Base-by-base conservation (phyloP, 2,888 invertebrate species). In the Shargacucullia verbasci region DNA sequence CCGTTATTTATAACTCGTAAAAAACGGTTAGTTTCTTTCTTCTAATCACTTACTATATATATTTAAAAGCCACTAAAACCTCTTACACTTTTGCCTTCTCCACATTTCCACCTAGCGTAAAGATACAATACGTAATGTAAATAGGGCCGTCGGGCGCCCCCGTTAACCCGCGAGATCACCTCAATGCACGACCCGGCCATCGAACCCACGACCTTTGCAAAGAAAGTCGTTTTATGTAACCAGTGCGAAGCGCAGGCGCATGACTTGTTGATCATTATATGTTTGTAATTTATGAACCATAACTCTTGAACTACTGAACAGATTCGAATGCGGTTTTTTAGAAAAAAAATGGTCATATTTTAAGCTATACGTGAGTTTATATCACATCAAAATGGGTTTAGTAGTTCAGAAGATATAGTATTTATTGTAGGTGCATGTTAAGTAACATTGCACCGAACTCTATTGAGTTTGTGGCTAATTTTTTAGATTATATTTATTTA, bases 181-280 rank as follows among this genome's bases (percentile, higher is more conserved):
- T 56, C 53, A 58, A 70, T 60, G 59, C 63, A 66, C 69, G 70
- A 46, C 53, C 54, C 54, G 74, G 70, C 53, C 72, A 47, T 67
- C 56, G 73, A 74, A 74, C 73, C 57, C 70, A 15, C 70, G 72
- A 74, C 73, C 73, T 74, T 72, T 72, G 46, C 47, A 50, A 74
- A 67, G 74, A 74, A 74, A 73, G 72, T 67, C 45, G 35, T 11
- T 38, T 72, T 70, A 62, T 54, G 56, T 71, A 71, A 71, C 50
- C 68, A 44, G 33, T 60, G 54, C 56, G 52, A 40, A 33, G 31
- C 64, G 52, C 50, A 31, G 3, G 50, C 55, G 55, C 58, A 67
- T 20, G 47, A 47, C 35, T 47, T 33, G 44, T 39, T 46, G 33
- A 33, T 25, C 29, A 62, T 53, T 53, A 47, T 48, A 40, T 8